Evolutionary conservation across 1,140 invertebrate species (phyloP).

Genomic region (Conus betulinus): DNA sequence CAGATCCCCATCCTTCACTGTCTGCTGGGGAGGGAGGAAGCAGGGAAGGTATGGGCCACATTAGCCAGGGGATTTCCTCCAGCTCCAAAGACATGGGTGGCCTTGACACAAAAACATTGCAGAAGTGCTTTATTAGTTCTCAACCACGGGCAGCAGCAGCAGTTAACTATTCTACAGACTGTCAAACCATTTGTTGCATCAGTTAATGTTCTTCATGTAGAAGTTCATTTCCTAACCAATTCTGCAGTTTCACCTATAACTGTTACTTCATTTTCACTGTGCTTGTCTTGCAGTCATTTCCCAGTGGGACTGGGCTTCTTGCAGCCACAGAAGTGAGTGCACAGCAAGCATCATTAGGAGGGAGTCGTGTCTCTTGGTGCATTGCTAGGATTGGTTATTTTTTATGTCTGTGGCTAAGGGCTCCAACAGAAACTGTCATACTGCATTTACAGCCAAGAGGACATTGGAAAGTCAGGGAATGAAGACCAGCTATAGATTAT

Average conservation of each 20-base stretch:
- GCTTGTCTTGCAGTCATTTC: neutral
- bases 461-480: neutral
- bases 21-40: constrained; percentile 25
- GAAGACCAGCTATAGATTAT: neutral
- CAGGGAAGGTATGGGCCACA: neutral
- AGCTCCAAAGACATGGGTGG: constrained; percentile 13
- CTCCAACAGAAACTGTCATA: neutral
- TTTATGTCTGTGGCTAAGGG: neutral
- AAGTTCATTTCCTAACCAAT: neutral
- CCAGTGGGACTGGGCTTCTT: neutral
- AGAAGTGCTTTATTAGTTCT: constrained; percentile 51
- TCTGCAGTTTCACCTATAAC: neutral
- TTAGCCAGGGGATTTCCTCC: neutral
- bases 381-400: neutral
- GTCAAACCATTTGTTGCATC: neutral
- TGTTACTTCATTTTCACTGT: neutral
- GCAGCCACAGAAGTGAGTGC: neutral
- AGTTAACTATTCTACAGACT: neutral
- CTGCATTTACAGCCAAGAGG: neutral
- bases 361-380: neutral
- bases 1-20: neutral
- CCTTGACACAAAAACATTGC: constrained; percentile 37
- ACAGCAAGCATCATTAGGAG: neutral
- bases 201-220: neutral
- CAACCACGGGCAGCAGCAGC: constrained; percentile 14